A percentile compares a stretch with the other conserved stretches of the same genome.
phyloP scores from a whole-genome alignment of 2,888 invertebrate genomes.

The Hydrotaea diabolus region DNA sequence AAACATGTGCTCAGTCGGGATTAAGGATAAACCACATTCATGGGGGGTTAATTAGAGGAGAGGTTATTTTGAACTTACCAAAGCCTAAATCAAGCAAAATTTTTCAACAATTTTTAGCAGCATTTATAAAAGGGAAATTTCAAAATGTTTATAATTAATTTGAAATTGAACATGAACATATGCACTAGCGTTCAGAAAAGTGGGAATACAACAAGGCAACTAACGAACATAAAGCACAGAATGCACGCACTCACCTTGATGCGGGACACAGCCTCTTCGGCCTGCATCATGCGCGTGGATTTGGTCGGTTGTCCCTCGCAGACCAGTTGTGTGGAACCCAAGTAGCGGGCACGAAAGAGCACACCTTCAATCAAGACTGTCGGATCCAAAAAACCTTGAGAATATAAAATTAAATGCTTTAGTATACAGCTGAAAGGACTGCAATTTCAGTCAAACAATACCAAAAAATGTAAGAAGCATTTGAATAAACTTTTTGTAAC shows the following conservation, averaged over 20 bases:
- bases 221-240: neutral
- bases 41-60: constrained; percentile 33
- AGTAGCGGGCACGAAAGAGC: constrained; percentile 96
- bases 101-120: constrained; percentile 63
- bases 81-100: constrained; percentile 68
- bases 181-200: constrained; percentile 49
- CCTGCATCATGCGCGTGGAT: constrained; percentile 99
- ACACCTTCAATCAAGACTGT: constrained; percentile 99
- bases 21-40: neutral
- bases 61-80: constrained; percentile 67
- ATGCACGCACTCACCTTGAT: constrained; percentile 90
- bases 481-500: too few species aligned
- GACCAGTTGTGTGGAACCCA: constrained; percentile 98
- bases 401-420: too few species aligned
- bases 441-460: too few species aligned
- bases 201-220: constrained; percentile 30
- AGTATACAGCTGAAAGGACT: too few species aligned
- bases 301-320: constrained; percentile 99
- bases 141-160: constrained; percentile 34
- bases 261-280: constrained; percentile 99
- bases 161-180: constrained; percentile 22
- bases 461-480: too few species aligned
- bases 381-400: constrained; percentile 81
- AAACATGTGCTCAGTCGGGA: neutral
- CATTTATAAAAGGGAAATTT: constrained; percentile 64